Evolutionary conservation across 2,113 vertebrate genomes (phyloP), one percentile per base, ranked within the genome.

Genomic region (Semicossyphus pulcher): DNA sequence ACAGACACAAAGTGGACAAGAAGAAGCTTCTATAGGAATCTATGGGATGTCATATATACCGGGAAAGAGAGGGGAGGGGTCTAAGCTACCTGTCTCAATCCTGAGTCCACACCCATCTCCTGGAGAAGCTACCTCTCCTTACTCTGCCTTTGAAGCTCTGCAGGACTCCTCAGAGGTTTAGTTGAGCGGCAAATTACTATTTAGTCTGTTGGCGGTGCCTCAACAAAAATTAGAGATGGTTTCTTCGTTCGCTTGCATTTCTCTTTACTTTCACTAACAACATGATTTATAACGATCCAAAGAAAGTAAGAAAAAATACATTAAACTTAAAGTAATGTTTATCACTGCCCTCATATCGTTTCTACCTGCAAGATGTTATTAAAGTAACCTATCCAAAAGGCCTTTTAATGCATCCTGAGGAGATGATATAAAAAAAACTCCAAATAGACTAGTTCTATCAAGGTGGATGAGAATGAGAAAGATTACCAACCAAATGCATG

Each of bases 21-120:
- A 87, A 92, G 88, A 78, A 93, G 92, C 94, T 93, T 94, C 93
- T 96, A 95, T 94, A 95, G 95, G 95, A 95, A 94, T 94, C 93
- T 94, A 93, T 78, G 84, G 86, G 92, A 93, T 94, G 94, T 85
- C 94, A 94, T 95, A 97, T 97, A 96, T 99, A 98, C 96, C 91
- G 86, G 94, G 93, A 90, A n/a, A 89, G 92, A 93, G 86, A 71
- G 70, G 83, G 96, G 96, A 92, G 96, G 95, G 95, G 91, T 89
- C 94, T 94, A 89, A 89, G 93, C 94, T 96, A 97, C 96, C 97
- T 98, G 95, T 95, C 94, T 95, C 95, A 96, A 95, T 96, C 95
- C 95, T 95, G 94, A 94, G 92, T 95, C 94, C 95, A 96, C 95
- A 94, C 92, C 93, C 90, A 91, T 87, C 85, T 83, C 61, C 63